Percentiles rank a stretch among this genome's conserved stretches.
phyloP scores from a whole-genome alignment of 2,888 invertebrate species.

The Drosophila setosimentum region DNA sequence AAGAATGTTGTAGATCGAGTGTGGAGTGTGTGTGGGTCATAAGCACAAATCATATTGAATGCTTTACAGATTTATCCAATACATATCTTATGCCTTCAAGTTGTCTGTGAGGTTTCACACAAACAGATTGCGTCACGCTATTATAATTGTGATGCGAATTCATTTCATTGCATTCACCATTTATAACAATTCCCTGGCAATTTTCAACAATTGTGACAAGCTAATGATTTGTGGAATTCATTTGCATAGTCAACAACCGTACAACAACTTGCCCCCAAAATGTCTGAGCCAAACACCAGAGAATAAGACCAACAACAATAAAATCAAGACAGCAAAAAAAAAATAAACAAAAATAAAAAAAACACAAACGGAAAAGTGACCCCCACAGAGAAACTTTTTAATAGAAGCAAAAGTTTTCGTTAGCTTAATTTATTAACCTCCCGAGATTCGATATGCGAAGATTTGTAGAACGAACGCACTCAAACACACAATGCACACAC shows the following conservation, averaged over 20 bases:
- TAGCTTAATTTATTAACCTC: slow-evolving; percentile 79
- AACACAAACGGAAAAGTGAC: slow-evolving; percentile 5
- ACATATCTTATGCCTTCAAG: too few species aligned
- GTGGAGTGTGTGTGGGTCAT: background rate
- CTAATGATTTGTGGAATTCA: slow-evolving; percentile 55
- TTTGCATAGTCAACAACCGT: slow-evolving; percentile 39
- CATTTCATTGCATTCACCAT: slow-evolving; percentile 6
- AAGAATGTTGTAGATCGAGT: background rate
- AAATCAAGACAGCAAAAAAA: slow-evolving; percentile 1
- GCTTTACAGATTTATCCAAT: too few species aligned
- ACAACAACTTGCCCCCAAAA: slow-evolving; percentile 16
- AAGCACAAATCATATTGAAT: background rate
- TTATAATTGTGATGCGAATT: background rate
- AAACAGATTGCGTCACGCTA: background rate
- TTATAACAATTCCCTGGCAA: slow-evolving; percentile 19
- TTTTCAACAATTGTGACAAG: slow-evolving; percentile 44
- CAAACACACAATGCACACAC: slow-evolving; percentile 31
- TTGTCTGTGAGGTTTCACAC: background rate
- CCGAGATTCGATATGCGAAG: slow-evolving; percentile 67
- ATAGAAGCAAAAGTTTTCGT: slow-evolving; percentile 71
- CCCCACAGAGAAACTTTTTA: slow-evolving; percentile 67
- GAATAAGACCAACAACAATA: slow-evolving; percentile 3
- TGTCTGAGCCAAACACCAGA: slow-evolving; percentile 7
- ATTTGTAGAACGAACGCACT: slow-evolving; percentile 38
- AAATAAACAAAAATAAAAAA: too few species aligned